A percentile compares a stretch with the other conserved stretches of the same genome.
These are phyloP conservation scores for Barnardius zonarius DNA, from an alignment of 2,113 vertebrate species.

Conservation along the genomic window DNA sequence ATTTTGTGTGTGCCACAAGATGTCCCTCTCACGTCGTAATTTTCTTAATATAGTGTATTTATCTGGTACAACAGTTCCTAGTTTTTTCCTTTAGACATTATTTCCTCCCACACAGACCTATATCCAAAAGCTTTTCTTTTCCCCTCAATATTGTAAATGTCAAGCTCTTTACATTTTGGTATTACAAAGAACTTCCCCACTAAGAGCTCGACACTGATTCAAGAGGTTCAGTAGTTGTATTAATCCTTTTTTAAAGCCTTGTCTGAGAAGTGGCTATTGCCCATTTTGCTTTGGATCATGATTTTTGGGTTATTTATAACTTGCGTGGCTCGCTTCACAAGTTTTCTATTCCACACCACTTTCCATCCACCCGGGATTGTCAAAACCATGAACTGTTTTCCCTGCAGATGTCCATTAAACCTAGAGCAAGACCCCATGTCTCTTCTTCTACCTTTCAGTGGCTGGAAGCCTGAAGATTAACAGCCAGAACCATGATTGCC, in stretches of 20 bases:
- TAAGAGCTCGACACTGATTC: background rate
- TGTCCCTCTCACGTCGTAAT: background rate
- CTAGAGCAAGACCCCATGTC: background rate
- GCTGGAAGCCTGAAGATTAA: conserved; percentile 2
- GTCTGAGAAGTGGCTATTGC: background rate
- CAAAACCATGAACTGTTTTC: background rate
- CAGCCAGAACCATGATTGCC: background rate
- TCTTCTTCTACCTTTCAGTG: background rate
- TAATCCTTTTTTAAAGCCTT: background rate
- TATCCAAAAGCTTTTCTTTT: conserved; percentile 2
- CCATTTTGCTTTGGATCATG: background rate
- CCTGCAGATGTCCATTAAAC: background rate
- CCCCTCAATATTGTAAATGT: conserved; percentile 21
- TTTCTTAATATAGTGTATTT: conserved; percentile 33
- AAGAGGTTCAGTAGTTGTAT: background rate
- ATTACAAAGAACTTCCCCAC: background rate
- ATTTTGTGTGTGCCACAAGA: conserved; percentile 31
- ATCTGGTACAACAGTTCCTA: background rate
- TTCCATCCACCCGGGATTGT: background rate
- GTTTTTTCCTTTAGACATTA: background rate
- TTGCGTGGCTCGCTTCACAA: fast-evolving
- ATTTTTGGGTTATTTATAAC: background rate
- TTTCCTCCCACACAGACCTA: conserved; percentile 6
- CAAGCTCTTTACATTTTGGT: background rate
- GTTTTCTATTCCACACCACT: background rate